These are phyloP conservation scores for Cistogaster globosa DNA, from an alignment of 2,888 invertebrate species.

Conservation along the genomic window DNA sequence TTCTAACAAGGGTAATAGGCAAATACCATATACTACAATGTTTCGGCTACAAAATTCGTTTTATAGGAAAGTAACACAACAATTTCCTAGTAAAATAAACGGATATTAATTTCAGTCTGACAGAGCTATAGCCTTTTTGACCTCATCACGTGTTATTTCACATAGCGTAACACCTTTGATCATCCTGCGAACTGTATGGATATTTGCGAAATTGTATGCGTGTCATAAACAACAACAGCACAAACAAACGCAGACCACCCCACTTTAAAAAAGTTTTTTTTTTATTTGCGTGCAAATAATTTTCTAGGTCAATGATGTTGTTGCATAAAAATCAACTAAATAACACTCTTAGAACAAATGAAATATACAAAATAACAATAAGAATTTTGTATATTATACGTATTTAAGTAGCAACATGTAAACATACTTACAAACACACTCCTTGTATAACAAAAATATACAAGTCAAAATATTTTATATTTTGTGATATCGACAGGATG, in stretches of 20 bases:
- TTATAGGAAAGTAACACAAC: no score
- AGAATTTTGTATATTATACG: neutral
- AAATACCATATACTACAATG: no score
- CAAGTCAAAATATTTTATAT: constrained; percentile 23
- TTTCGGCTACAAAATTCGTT: no score
- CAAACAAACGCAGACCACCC: neutral
- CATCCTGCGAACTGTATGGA: neutral
- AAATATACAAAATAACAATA: constrained; percentile 37
- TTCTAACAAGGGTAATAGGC: no score
- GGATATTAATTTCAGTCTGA: no score
- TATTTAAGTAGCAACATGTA: neutral
- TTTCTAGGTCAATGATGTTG: constrained; percentile 64
- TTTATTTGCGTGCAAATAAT: constrained; percentile 54
- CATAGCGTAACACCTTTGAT: neutral
- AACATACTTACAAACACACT: neutral
- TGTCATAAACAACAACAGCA: neutral
- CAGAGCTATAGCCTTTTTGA: no score
- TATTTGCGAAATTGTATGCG: neutral
- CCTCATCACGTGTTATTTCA: no score
- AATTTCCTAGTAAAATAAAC: no score
- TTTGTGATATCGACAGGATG: constrained; percentile 39
- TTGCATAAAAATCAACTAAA: constrained; percentile 45
- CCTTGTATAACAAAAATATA: no score
- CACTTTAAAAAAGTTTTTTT: neutral
- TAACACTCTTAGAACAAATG: constrained; percentile 29